phyloP scores from a whole-genome alignment of 2,888 invertebrate species.

The Ypsolopha sequella region DNA sequence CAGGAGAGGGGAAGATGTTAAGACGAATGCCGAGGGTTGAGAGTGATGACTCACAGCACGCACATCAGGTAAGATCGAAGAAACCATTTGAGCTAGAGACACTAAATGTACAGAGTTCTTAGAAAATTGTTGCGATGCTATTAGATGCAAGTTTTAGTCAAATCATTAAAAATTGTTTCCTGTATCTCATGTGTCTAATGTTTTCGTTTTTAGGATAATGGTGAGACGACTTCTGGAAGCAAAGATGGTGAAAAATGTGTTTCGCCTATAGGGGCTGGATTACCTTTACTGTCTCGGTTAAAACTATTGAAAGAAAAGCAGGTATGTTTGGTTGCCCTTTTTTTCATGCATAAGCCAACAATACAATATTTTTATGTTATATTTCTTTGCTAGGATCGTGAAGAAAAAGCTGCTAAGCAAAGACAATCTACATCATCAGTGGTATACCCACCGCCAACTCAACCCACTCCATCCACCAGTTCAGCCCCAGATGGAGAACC shows the following conservation, averaged over 20 bases:
- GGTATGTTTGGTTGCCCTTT: slow-evolving; percentile 36
- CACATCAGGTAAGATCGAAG: slow-evolving; percentile 33
- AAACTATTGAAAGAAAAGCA: slow-evolving; percentile 89
- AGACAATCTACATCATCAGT: slow-evolving; percentile 47
- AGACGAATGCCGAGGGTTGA: slow-evolving; percentile 82
- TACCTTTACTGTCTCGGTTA: slow-evolving; percentile 82
- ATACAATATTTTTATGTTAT: background rate
- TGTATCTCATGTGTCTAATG: no score
- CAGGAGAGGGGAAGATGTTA: slow-evolving; percentile 66
- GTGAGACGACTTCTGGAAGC: slow-evolving; percentile 48
- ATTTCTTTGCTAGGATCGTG: slow-evolving; percentile 45
- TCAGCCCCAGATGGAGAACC: slow-evolving; percentile 68
- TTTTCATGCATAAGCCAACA: background rate
- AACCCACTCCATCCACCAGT: slow-evolving; percentile 73
- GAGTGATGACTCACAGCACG: slow-evolving; percentile 75
- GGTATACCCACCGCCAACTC: slow-evolving; percentile 51
- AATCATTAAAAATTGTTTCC: no score
- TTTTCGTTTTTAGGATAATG: slow-evolving; percentile 37
- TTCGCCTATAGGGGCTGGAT: slow-evolving; percentile 86
- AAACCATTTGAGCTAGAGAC: background rate
- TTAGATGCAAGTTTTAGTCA: no score
- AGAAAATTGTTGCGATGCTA: no score
- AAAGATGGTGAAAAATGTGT: slow-evolving; percentile 72
- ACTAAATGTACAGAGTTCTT: background rate
- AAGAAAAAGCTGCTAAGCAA: slow-evolving; percentile 63